These are phyloP conservation scores for Conus ventricosus DNA, from an alignment of 1,140 invertebrate genomes.

Conservation along the genomic window DNA sequence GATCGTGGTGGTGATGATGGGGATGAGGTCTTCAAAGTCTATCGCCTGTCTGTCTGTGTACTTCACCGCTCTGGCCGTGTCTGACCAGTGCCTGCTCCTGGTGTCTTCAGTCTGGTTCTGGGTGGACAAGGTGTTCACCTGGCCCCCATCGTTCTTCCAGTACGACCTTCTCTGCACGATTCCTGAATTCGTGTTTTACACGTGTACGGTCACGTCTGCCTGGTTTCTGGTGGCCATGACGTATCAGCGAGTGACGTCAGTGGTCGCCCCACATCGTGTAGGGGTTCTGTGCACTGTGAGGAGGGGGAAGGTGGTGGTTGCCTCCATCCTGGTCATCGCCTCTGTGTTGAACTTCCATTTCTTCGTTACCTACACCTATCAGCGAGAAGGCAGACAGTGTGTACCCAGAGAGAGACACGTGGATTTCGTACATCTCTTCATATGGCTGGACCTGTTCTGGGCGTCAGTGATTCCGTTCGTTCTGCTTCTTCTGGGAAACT, in stretches of 20 bases:
- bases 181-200: background rate
- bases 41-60: background rate
- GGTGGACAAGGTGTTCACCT: background rate
- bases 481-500: background rate
- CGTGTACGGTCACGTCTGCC: background rate
- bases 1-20: constrained; percentile 1
- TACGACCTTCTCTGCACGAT: background rate
- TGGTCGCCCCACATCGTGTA: background rate
- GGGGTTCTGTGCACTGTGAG: background rate
- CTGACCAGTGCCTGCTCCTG: background rate
- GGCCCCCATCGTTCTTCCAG: background rate
- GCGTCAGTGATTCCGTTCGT: background rate
- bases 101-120: background rate
- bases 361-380: background rate
- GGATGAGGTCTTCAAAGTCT: background rate
- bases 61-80: constrained; percentile 14
- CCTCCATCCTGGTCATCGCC: background rate
- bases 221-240: constrained; percentile 4
- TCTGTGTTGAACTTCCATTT: background rate
- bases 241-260: constrained; percentile 18
- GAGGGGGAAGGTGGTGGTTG: background rate
- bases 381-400: too few species aligned
- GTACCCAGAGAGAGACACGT: background rate
- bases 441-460: background rate
- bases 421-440: background rate